phyloP scores from a whole-genome alignment of 2,113 vertebrate species.

The Corynorhinus townsendii region DNA sequence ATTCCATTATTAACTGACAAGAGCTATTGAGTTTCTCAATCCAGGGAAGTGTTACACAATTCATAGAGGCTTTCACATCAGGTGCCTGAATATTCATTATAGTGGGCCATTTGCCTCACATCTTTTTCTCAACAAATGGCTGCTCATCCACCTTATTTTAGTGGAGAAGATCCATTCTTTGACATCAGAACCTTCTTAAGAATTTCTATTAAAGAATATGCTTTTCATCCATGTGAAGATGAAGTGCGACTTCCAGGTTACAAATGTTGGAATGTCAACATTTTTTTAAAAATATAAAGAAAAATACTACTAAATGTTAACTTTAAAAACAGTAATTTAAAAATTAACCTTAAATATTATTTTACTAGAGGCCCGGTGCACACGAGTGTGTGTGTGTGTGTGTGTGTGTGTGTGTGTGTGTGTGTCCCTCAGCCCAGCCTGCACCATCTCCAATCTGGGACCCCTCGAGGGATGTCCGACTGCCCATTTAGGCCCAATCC shows the following conservation, averaged over 20 bases:
- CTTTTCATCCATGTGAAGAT: neutral
- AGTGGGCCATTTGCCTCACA: neutral
- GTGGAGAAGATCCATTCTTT: neutral
- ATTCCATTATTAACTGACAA: conserved; percentile 52
- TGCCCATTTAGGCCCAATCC: too few species aligned
- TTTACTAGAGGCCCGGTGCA: neutral
- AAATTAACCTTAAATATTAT: neutral
- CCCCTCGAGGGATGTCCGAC: too few species aligned
- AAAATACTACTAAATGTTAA: neutral
- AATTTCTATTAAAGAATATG: neutral
- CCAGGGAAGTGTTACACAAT: neutral
- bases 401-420: too few species aligned
- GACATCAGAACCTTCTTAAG: neutral
- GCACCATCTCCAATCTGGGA: too few species aligned
- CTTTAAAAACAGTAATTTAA: neutral
- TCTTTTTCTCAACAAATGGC: neutral
- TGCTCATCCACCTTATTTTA: neutral
- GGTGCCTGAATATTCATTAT: neutral
- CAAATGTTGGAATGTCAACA: neutral
- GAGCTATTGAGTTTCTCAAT: conserved; percentile 40
- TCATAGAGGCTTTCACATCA: neutral
- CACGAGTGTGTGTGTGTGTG: too few species aligned
- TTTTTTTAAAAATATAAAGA: neutral
- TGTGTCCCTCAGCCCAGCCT: too few species aligned
- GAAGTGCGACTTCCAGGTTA: neutral